Evolutionary conservation across 2,888 invertebrate genomes (phyloP).

Genomic region (Prosopocoilus inquinatus): DNA sequence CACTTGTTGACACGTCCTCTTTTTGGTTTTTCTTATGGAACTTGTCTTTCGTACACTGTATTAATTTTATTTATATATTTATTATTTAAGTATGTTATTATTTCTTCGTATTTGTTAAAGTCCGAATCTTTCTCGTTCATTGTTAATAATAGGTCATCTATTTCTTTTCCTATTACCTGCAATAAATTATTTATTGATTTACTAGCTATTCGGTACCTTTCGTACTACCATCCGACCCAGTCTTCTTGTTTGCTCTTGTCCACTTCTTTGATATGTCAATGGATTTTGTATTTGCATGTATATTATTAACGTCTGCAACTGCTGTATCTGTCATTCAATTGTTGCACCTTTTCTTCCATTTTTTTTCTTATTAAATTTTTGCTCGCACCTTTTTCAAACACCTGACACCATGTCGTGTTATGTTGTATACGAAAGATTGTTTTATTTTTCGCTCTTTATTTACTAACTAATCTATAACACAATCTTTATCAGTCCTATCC

Average conservation of each 20-base stretch:
- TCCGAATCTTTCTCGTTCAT: constrained; percentile 10
- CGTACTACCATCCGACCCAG: constrained; percentile 23
- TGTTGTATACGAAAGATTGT: too few relatives aligned
- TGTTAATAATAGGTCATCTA: constrained; percentile 13
- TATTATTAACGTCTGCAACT: too few relatives aligned
- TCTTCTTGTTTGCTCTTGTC: constrained; percentile 15
- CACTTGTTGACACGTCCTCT: constrained; percentile 15
- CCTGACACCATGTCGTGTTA: too few relatives aligned
- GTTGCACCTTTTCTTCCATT: too few relatives aligned
- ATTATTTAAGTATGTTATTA: constrained; percentile 16
- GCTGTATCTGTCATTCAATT: too few relatives aligned
- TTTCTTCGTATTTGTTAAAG: constrained; percentile 15
- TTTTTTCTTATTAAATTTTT: too few relatives aligned
- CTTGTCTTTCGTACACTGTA: constrained; percentile 16
- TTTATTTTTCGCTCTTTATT: too few relatives aligned
- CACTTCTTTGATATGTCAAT: too few relatives aligned
- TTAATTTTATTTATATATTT: constrained; percentile 15
- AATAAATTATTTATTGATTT: constrained; percentile 16
- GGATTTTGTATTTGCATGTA: too few relatives aligned
- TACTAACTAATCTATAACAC: too few relatives aligned
- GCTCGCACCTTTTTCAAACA: too few relatives aligned
- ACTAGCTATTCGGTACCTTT: constrained; percentile 21
- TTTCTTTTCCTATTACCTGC: constrained; percentile 19
- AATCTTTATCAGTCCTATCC: too few relatives aligned
- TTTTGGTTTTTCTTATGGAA: constrained; percentile 12